Evolutionary conservation across 2,888 invertebrate species (phyloP), one percentile per base, ranked within the genome.

Genomic region (Campoletis raptor): DNA sequence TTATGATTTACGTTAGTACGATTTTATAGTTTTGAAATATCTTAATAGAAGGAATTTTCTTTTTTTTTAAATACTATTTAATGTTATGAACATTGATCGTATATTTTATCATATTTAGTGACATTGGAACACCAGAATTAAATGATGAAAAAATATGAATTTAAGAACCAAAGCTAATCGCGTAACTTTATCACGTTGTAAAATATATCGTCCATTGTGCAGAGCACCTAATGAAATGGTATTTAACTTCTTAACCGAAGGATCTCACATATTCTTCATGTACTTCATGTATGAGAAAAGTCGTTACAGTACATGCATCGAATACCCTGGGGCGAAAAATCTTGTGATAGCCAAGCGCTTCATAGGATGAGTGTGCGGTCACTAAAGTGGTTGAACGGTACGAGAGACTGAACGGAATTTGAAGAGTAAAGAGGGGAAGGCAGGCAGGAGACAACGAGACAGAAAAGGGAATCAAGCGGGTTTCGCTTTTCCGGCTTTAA

Each of bases 401-500:
- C 24, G 36, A 57, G 40, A 66, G 30, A 21, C 69, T 40, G 37
- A 83, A 78, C 48, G 70, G 37, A 45, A 48, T 69, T 48, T 48
- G 45, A 69, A 30, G 48, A 54, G 66, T 6, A 37, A 21, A n/a
- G 36, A 1, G n/a, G n/a, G 52, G 12, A 21, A 18, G 37, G 30
- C 10, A 24, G 42, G 24, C 5, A 21, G 24, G 21, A 54, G 18
- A 21, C 24, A 64, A 64, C 36, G 18, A 57, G 42, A 57, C 30
- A 48, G 70, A 64, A 66, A 70, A 15, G 21, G 24, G 70, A 61
- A 36, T 66, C n/a, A 52, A 72, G 54, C 72, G 57, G 69, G 40
- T 74, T 74, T 78, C 74, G 73, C 54, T 86, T 81, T 83, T 69
- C 67, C 78, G 81, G 77, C 73, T 78, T 77, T 81, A 81, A 86